Percentiles rank a stretch among this genome's conserved stretches.
Conservation (phyloP, 1,140 invertebrate genomes). For the Hycleus cichorii region DNA sequence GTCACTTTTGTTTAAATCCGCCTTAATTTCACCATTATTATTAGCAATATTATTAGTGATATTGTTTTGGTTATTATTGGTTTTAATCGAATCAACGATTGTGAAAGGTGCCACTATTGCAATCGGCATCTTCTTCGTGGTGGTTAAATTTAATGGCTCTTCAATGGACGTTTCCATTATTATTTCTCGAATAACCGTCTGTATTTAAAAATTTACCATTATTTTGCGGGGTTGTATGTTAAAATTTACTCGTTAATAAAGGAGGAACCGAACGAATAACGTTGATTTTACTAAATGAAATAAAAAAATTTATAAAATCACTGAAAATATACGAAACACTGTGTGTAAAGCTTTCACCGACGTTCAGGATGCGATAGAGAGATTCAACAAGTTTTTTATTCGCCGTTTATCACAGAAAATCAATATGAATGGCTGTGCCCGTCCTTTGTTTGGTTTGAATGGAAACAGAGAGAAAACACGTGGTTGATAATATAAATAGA, state of each 20-base stretch:
- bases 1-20: constrained; percentile 10
- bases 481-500: constrained; percentile 16
- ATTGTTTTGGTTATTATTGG: constrained; percentile 17
- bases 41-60: constrained; percentile 14
- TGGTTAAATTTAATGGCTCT: constrained; percentile 41
- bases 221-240: too few relatives aligned
- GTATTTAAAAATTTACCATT: neutral
- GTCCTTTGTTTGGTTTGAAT: constrained; percentile 41
- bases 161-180: constrained; percentile 32
- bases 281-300: too few relatives aligned
- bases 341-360: constrained; percentile 27
- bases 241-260: too few relatives aligned
- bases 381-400: constrained; percentile 45
- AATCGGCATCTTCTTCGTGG: constrained; percentile 44
- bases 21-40: constrained; percentile 10
- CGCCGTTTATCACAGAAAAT: constrained; percentile 42
- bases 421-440: constrained; percentile 42
- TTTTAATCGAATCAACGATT: constrained; percentile 14
- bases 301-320: too few relatives aligned
- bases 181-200: too few relatives aligned
- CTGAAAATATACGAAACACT: constrained; percentile 9
- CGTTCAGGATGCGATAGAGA: constrained; percentile 5
- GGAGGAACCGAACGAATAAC: too few relatives aligned
- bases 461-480: constrained; percentile 37
- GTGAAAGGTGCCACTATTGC: constrained; percentile 37